Evolutionary conservation across 2,113 vertebrate species (phyloP), one percentile per base, ranked within the genome.

Genomic region (Stigmatopora nigra): DNA sequence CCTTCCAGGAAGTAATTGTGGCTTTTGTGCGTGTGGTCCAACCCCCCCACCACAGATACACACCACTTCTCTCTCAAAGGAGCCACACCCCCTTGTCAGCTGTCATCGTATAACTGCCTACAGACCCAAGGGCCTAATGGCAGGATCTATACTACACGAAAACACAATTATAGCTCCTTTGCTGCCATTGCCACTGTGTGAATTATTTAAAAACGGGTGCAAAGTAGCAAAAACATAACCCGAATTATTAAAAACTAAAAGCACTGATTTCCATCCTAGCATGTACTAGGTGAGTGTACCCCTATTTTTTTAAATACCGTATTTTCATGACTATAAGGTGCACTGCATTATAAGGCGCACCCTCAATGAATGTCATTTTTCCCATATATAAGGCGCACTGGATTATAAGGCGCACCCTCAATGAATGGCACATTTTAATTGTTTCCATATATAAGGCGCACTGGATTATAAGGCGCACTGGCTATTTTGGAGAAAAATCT

Each of bases 141-240:
- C 82, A 86, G 81, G 82, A 88, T 86, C 83, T 84, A 89, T 87
- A 88, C 78, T 85, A 86, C 86, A 89, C 88, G 84, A 87, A 89
- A 89, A 88, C 84, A 88, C 84, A 87, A 88, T 89, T 85, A 88
- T 78, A 88, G 25, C 25, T 81, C 76, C 73, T 76, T 83, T 75
- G 75, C 79, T 82, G 79, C 80, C 79, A 86, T 82, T 78, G 81
- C 83, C 82, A 82, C 83, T 78, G 75, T 84, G 83, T 86, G 86
- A 84, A 83, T 80, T 74, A 78, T 81, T 84, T 84, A 82, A 80
- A 77, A 68, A 68, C 68, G 61, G 62, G 10, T 77, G 63, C 62
- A 66, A 63, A 31, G 36, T 75, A 65, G 1, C 66, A 69, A 79
- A 84, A 68, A 81, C 74, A 83, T 69, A 70, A 70, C 38, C 45